A percentile compares a stretch with the other conserved stretches of the same genome.
These are phyloP conservation scores for Zoanthus sociatus DNA, from an alignment of 92 coral and sea anemone species.

Conservation along the genomic window DNA sequence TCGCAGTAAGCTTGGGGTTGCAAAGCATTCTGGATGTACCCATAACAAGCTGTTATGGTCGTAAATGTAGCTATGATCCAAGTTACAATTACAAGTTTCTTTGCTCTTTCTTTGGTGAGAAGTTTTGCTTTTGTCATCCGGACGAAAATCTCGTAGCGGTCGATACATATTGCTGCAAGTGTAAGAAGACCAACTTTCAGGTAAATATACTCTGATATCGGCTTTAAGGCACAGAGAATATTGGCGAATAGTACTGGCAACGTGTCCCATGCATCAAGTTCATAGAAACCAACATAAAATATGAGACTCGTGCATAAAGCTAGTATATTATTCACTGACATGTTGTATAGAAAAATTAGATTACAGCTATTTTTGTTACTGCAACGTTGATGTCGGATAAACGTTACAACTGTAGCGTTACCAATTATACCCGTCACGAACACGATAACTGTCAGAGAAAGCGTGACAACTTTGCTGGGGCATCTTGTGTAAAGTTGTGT, in stretches of 20 bases:
- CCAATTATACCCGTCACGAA: slow-evolving; percentile 13
- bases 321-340: slow-evolving; percentile 31
- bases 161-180: slow-evolving; percentile 38
- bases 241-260: slow-evolving; percentile 21
- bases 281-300: neutral
- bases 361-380: neutral
- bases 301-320: slow-evolving; percentile 31
- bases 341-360: slow-evolving; percentile 16
- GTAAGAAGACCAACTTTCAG: slow-evolving; percentile 45
- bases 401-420: slow-evolving; percentile 25
- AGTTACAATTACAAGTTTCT: slow-evolving; percentile 12
- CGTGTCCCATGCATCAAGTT: neutral
- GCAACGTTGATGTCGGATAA: slow-evolving; percentile 11
- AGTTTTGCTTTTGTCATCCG: slow-evolving; percentile 33
- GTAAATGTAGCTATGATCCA: slow-evolving; percentile 32
- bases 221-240: slow-evolving; percentile 36
- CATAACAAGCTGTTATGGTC: slow-evolving; percentile 27
- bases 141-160: slow-evolving; percentile 45
- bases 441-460: slow-evolving; percentile 10
- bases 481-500: neutral
- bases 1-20: slow-evolving; percentile 42
- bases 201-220: slow-evolving; percentile 35
- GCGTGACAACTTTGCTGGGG: slow-evolving; percentile 39
- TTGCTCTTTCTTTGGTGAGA: slow-evolving; percentile 26
- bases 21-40: slow-evolving; percentile 44